Conservation (phyloP, 2,888 invertebrate genomes). For the Cylindroiulus punctatus region DNA sequence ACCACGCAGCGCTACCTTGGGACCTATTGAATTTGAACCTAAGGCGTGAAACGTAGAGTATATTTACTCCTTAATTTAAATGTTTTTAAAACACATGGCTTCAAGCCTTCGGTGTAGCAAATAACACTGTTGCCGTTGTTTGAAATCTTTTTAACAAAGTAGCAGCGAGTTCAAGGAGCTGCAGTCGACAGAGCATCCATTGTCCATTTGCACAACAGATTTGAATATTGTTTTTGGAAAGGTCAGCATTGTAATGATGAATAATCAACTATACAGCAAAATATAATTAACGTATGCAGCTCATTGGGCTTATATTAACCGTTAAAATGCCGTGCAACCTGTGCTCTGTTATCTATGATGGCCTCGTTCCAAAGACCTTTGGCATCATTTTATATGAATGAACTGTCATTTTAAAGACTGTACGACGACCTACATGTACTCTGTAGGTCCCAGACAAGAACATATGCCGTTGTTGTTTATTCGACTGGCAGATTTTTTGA, state of each 20-base stretch:
- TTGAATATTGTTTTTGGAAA: too few species aligned
- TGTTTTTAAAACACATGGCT: too few species aligned
- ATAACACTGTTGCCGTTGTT: too few species aligned
- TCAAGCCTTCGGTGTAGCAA: too few species aligned
- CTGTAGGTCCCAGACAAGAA: too few species aligned
- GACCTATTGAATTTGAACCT: background rate
- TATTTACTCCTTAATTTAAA: background rate
- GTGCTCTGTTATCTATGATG: background rate
- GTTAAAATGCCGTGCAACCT: background rate
- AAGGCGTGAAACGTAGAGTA: background rate
- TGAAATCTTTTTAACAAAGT: background rate
- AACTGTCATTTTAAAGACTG: background rate
- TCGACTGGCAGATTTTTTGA: background rate
- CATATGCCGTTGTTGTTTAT: too few species aligned
- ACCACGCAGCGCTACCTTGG: background rate
- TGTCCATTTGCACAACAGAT: background rate
- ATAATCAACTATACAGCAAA: too few species aligned
- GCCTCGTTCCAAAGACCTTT: constrained; percentile 16
- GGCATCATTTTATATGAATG: background rate
- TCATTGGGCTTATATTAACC: background rate
- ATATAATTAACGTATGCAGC: background rate
- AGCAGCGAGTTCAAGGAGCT: background rate
- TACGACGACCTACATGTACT: background rate
- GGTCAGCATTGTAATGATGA: too few species aligned
- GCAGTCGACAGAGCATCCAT: background rate